Base-by-base conservation (phyloP, 2,888 invertebrate species). In the Ichneumon xanthorius region DNA sequence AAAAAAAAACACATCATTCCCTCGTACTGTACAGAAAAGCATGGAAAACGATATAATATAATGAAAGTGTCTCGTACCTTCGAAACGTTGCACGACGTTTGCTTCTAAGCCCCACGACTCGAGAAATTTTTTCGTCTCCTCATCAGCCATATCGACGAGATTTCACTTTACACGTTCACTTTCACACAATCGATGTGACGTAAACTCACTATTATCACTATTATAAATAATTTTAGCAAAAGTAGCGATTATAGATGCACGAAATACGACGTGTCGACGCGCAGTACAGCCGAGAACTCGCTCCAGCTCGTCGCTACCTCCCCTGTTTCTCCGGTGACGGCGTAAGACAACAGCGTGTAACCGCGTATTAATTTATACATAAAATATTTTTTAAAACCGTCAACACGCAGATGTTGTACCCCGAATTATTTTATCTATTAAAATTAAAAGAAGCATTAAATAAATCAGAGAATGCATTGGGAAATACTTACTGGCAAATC, bases 1-100 rank as follows among this genome's bases (percentile, higher is more conserved):
- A 50, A 14, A n/a, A 45, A 48, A 50, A 50, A 50, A 1, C 50
- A 50, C 50, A 14, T 4, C 9, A 63, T 30, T 16, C 30, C 14
- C 11, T 14, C 37, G n/a, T 33, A 37, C 16, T n/a, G 16, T 63
- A 33, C 37, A 63, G 16, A 33, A 63, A 37, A 63, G 6, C 14
- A 33, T n/a, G 4, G 33, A 63, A n/a, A 33, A 30, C 14, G 14
- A 5, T n/a, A 33, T 33, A 63, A 63, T 33, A 63, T 63, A 37
- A 63, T 63, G 4, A 33, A 63, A 63, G n/a, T n/a, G 33, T 63
- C 37, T 63, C 63, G n/a, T 63, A 63, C 63, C 37, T 63, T 63
- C 33, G 37, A 63, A 63, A 63, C 63, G 63, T 63, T 63, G 63
- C 33, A 63, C 33, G 37, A 37, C 33, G 30, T 63, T 63, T 63